Conservation (phyloP, 2,797 vertebrate genomes). For the Pipistrellus nathusii region DNA sequence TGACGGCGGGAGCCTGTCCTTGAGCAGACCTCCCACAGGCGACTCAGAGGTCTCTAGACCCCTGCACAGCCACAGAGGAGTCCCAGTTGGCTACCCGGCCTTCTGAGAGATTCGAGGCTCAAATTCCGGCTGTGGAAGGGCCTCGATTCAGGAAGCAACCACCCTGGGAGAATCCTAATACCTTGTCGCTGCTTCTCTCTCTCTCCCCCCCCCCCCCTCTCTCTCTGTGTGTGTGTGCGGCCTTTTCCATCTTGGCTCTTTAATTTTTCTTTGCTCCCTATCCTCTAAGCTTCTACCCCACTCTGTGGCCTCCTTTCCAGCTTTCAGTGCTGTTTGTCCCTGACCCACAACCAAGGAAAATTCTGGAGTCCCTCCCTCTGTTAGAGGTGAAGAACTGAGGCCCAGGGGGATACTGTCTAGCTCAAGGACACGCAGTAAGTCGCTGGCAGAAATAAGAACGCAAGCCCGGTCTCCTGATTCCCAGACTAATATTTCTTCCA, state of each 20-base stretch:
- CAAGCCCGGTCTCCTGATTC: not conserved
- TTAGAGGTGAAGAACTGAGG: not conserved
- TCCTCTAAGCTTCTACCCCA: not conserved
- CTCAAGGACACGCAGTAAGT: not conserved
- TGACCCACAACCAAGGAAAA: not conserved
- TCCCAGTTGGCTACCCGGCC: not conserved
- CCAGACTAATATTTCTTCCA: not conserved
- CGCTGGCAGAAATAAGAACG: not conserved
- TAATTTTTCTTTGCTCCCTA: not conserved
- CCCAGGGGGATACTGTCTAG: not conserved
- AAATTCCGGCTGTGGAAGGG: not conserved
- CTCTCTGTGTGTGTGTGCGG: not conserved
- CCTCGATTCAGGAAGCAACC: not conserved
- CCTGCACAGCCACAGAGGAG: not conserved
- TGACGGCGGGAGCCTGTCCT: not conserved
- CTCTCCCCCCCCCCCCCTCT: too few relatives aligned
- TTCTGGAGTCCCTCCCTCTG: not conserved
- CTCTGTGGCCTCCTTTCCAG: not conserved
- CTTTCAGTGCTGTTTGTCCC: not conserved
- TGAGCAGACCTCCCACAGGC: not conserved
- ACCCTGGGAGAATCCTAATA: not conserved
- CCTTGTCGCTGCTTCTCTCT: too few relatives aligned
- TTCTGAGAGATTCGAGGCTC: not conserved
- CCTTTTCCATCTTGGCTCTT: not conserved
- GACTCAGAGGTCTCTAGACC: not conserved